Evolutionary conservation across 2,888 invertebrate genomes (phyloP).

Genomic region (Papilio demoleus): DNA sequence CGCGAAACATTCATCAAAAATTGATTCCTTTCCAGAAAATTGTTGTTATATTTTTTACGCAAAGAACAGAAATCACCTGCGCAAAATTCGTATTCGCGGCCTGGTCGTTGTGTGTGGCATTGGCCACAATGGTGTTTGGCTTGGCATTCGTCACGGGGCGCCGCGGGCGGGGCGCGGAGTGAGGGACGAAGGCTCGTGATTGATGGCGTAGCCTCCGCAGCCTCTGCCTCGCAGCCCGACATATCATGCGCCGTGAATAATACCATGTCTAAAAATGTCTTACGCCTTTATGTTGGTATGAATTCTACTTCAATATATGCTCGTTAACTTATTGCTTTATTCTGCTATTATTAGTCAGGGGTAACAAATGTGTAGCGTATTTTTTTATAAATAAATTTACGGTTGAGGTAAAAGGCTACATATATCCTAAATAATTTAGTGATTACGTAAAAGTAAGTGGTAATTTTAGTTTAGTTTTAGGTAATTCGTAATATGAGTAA

Average conservation of each 20-base stretch:
- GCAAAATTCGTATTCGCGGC: conserved; percentile 51
- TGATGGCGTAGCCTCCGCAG: conserved; percentile 62
- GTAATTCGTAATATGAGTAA: not conserved
- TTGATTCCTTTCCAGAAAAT: not conserved
- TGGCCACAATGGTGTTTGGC: conserved; percentile 78
- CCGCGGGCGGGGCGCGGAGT: conserved; percentile 57
- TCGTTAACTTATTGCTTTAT: conserved; percentile 13
- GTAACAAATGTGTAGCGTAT: not conserved
- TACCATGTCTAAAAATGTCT: conserved; percentile 40
- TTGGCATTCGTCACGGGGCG: conserved; percentile 81
- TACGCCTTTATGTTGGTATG: conserved; percentile 19
- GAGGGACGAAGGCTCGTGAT: conserved; percentile 59
- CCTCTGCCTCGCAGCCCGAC: conserved; percentile 26
- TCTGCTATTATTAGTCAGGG: not conserved
- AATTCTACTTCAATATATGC: conserved; percentile 6
- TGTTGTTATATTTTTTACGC: conserved; percentile 28
- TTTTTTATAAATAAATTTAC: not conserved
- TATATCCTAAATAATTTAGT: no score
- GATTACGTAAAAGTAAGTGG: no score
- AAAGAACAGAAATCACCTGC: conserved; percentile 45
- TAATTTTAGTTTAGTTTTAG: no score
- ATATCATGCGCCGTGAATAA: conserved; percentile 43
- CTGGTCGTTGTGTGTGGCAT: conserved; percentile 70
- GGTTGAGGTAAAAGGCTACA: no score
- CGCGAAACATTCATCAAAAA: not conserved